Evolutionary conservation across 1,140 invertebrate genomes (phyloP).

Genomic region (Ganaspis sp.): DNA sequence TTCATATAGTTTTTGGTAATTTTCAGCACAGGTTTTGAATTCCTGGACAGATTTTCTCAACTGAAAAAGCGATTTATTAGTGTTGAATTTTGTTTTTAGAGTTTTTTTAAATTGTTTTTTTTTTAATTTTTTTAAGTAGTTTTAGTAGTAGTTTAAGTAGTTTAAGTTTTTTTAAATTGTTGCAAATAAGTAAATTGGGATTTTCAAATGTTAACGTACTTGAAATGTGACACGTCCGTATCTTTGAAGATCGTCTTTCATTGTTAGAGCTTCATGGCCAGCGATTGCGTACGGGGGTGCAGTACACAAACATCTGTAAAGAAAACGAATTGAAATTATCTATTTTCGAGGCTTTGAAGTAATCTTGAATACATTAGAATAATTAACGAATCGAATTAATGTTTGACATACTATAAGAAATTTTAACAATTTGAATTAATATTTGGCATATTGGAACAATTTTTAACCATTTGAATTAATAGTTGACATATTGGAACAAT

Average conservation of each 20-base stretch:
- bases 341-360: neutral
- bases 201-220: constrained; percentile 54
- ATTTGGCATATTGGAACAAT: too few relatives aligned
- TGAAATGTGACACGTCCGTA: constrained; percentile 90
- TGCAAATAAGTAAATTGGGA: too few relatives aligned
- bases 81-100: neutral
- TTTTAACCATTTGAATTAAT: too few relatives aligned
- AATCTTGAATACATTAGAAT: too few relatives aligned
- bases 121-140: too few relatives aligned
- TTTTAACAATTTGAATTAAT: too few relatives aligned
- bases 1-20: constrained; percentile 90
- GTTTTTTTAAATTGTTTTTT: too few relatives aligned
- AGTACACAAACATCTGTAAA: constrained; percentile 84
- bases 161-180: too few relatives aligned
- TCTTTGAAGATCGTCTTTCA: constrained; percentile 87
- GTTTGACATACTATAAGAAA: too few relatives aligned
- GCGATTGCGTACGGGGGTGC: constrained; percentile 95
- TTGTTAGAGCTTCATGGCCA: constrained; percentile 85
- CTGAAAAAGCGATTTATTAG: constrained; percentile 66
- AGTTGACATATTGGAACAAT: too few relatives aligned
- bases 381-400: too few relatives aligned
- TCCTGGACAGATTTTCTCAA: constrained; percentile 87
- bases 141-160: too few relatives aligned
- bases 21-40: constrained; percentile 84
- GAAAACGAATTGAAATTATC: neutral